Conservation (phyloP, 2,113 vertebrate species). For the Pyrgilauda ruficollis region DNA sequence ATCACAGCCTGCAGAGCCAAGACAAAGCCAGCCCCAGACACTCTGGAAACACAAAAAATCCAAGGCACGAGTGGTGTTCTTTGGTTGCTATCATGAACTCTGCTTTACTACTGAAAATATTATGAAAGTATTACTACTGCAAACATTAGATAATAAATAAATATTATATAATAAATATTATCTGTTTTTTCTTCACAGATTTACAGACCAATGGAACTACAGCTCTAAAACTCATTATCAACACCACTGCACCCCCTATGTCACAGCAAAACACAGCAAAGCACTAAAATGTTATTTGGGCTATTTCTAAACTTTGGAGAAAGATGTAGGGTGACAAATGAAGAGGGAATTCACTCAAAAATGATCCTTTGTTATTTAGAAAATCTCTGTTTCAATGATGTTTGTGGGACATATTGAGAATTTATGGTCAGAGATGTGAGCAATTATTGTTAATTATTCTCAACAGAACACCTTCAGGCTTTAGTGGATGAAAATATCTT, state of each 20-base stretch:
- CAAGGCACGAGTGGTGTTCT: not conserved
- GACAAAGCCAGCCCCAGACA: rapidly evolving
- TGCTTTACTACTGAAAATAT: not conserved
- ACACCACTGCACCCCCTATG: not conserved
- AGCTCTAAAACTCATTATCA: not conserved
- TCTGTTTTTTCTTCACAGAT: not conserved
- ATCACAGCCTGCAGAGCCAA: not conserved
- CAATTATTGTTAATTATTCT: not conserved
- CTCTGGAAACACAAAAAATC: not conserved
- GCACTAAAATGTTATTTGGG: not conserved
- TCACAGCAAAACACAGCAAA: not conserved
- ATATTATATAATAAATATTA: too few relatives aligned
- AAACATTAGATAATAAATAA: too few relatives aligned
- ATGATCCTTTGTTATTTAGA: not conserved
- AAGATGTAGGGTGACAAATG: not conserved
- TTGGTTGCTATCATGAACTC: not conserved
- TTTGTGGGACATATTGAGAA: not conserved
- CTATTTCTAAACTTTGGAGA: not conserved
- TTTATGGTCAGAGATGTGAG: not conserved
- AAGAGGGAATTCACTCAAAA: not conserved
- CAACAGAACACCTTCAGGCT: not conserved
- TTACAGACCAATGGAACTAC: not conserved
- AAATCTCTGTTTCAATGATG: not conserved
- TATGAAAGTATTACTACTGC: too few relatives aligned
- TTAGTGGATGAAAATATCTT: not conserved